A percentile compares a stretch with the other conserved stretches of the same genome.
These are phyloP conservation scores for Pharmacophagus antenor DNA, from an alignment of 2,888 invertebrate genomes.

Conservation along the genomic window DNA sequence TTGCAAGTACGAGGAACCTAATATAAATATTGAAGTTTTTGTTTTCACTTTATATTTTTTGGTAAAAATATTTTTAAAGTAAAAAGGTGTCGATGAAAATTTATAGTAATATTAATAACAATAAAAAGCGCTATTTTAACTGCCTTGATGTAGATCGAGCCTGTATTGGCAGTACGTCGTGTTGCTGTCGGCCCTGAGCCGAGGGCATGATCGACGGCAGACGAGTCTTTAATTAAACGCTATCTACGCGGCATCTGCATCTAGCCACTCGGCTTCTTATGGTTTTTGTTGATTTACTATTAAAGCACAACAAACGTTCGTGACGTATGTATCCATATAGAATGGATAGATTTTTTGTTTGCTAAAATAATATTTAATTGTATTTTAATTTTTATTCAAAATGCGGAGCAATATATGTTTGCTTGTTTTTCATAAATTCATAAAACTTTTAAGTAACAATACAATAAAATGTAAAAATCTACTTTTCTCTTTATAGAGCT, in stretches of 20 bases:
- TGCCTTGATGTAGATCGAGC: conserved; percentile 46
- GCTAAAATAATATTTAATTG: background rate
- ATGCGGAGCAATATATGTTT: too few species aligned
- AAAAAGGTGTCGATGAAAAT: too few species aligned
- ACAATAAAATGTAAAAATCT: too few species aligned
- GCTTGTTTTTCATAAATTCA: too few species aligned
- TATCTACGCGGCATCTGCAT: conserved; percentile 21
- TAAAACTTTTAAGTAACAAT: too few species aligned
- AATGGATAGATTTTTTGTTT: background rate
- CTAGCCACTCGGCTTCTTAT: conserved; percentile 8
- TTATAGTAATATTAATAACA: background rate
- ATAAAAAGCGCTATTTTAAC: conserved; percentile 38
- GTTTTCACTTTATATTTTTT: too few species aligned
- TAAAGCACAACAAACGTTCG: background rate
- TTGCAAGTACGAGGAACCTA: too few species aligned
- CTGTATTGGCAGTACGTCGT: conserved; percentile 44
- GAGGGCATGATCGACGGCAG: conserved; percentile 40
- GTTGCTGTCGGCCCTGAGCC: conserved; percentile 54
- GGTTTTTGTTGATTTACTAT: conserved; percentile 8
- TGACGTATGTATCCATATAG: background rate
- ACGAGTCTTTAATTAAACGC: conserved; percentile 31
- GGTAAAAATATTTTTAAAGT: too few species aligned
- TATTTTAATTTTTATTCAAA: background rate
- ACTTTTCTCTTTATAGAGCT: too few species aligned
- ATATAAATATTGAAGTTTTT: too few species aligned